Conservation (phyloP, 2,113 vertebrate genomes). For the Cettia cetti region DNA sequence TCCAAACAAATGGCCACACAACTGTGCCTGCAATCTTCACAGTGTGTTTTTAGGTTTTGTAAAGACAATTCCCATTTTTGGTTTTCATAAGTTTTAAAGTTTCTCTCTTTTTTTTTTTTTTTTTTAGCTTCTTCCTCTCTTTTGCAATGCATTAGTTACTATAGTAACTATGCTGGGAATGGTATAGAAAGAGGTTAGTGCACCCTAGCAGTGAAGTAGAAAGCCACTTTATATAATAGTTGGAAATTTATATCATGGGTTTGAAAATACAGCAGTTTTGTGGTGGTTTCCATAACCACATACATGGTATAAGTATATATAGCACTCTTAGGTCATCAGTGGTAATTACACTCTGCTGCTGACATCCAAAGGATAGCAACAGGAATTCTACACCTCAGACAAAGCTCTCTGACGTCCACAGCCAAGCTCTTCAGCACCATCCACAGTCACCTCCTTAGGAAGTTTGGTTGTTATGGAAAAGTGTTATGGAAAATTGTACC, state of each 20-base stretch:
- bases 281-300: constrained; percentile 46
- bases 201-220: constrained; percentile 50
- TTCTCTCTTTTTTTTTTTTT: not conserved
- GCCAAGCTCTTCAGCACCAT: not conserved
- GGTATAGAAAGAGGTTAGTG: constrained; percentile 63
- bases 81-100: constrained; percentile 21
- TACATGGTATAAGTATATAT: not conserved
- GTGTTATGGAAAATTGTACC: not conserved
- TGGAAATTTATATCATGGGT: constrained; percentile 61
- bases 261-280: constrained; percentile 45
- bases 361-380: not conserved
- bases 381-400: not conserved
- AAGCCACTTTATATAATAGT: constrained; percentile 58
- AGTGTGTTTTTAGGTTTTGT: not conserved
- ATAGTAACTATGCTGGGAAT: constrained; percentile 74
- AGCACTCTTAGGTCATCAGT: not conserved
- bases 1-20: constrained; percentile 1
- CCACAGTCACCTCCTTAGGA: not conserved
- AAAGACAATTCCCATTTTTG: not conserved
- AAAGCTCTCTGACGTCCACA: not conserved
- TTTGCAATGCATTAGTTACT: constrained; percentile 76
- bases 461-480: not conserved
- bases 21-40: not conserved
- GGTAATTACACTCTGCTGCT: not conserved
- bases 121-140: constrained; percentile 37